Conservation (phyloP, 2,797 vertebrate genomes). For the Scyliorhinus canicula region DNA sequence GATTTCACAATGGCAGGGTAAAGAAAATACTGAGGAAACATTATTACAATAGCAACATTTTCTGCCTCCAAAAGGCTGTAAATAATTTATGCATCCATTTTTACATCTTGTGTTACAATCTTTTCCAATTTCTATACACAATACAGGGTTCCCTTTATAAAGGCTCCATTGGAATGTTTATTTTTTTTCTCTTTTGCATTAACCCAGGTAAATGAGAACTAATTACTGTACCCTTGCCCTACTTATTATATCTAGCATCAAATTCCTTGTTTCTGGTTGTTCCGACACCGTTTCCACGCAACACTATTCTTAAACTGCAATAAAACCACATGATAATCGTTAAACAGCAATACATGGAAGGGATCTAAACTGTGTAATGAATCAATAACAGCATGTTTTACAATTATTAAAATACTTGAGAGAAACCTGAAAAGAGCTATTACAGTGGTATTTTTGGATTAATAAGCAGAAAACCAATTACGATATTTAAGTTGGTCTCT, state of each 20-base stretch:
- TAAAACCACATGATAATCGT: constrained; percentile 22
- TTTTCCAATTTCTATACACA: constrained; percentile 30
- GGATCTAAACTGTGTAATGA: background rate
- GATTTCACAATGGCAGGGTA: constrained; percentile 17
- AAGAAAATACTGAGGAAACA: constrained; percentile 29
- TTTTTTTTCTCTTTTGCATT: constrained; percentile 7
- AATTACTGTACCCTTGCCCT: background rate
- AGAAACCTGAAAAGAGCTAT: background rate
- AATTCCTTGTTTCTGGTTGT: background rate
- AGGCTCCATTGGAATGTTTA: background rate
- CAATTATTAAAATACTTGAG: background rate
- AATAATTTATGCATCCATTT: constrained; percentile 33
- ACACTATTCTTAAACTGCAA: constrained; percentile 11
- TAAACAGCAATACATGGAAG: constrained; percentile 5
- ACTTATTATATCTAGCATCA: background rate
- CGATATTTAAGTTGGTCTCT: constrained; percentile 18
- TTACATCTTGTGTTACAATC: constrained; percentile 30
- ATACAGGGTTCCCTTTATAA: constrained; percentile 16
- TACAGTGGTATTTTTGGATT: background rate
- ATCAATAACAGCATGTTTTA: background rate
- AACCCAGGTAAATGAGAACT: background rate
- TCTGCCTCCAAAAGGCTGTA: constrained; percentile 19
- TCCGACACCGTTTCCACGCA: constrained; percentile 2
- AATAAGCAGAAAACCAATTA: background rate
- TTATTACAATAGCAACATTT: constrained; percentile 23